A percentile compares a stretch with the other conserved stretches of the same genome.
These are phyloP conservation scores for Papilio helenus DNA, from an alignment of 1,140 invertebrate genomes.

Conservation along the genomic window DNA sequence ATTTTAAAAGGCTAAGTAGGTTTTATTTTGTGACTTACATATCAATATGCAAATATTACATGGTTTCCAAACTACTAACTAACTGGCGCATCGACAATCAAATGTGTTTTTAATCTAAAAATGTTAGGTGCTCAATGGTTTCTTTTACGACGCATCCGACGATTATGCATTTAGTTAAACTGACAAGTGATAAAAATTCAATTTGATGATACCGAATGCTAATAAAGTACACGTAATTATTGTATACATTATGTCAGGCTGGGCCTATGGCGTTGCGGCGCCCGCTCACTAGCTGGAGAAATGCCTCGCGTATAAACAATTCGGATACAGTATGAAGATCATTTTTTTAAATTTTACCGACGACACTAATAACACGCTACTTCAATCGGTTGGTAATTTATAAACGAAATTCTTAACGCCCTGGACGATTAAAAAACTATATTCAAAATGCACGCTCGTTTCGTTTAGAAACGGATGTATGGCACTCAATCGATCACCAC, in stretches of 20 bases:
- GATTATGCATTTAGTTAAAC: conserved; percentile 59
- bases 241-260: conserved; percentile 49
- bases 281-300: conserved; percentile 32
- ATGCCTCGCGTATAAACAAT: conserved; percentile 40
- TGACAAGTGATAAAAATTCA: conserved; percentile 61
- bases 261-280: conserved; percentile 43
- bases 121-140: conserved; percentile 53
- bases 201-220: conserved; percentile 60
- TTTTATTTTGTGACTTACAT: conserved; percentile 36
- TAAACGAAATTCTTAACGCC: conserved; percentile 71
- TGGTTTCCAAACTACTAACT: conserved; percentile 50
- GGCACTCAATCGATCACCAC: conserved; percentile 68
- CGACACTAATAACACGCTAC: conserved; percentile 67
- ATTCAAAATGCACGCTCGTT: conserved; percentile 64
- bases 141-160: conserved; percentile 62
- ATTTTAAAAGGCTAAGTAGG: conserved; percentile 29
- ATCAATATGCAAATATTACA: conserved; percentile 56
- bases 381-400: conserved; percentile 75
- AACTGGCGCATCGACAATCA: conserved; percentile 4
- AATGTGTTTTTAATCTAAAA: conserved; percentile 63
- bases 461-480: conserved; percentile 60
- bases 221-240: conserved; percentile 64
- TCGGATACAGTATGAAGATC: conserved; percentile 39
- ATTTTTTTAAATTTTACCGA: conserved; percentile 51
- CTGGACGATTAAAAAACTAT: conserved; percentile 66